These are phyloP conservation scores for Proterorhinus semilunaris DNA, from an alignment of 2,113 vertebrate species.

Conservation along the genomic window DNA sequence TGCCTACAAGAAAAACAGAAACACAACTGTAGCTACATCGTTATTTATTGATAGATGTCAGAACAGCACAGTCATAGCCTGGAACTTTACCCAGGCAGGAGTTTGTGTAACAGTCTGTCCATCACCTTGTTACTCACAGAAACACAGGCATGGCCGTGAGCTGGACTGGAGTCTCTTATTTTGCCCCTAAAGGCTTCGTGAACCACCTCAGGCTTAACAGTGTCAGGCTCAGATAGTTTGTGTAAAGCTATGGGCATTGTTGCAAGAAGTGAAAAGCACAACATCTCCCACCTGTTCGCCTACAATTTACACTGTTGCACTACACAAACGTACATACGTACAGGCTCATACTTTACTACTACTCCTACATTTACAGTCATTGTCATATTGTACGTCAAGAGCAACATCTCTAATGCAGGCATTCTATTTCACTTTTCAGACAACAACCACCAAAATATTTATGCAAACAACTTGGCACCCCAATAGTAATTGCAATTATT, in stretches of 20 bases:
- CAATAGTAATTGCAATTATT: too few species aligned
- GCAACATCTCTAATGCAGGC: too few species aligned
- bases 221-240: constrained; percentile 24
- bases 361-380: too few species aligned
- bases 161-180: neutral
- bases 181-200: constrained; percentile 31
- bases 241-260: constrained; percentile 11
- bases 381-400: too few species aligned
- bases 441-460: too few species aligned
- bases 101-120: neutral
- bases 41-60: constrained; percentile 2
- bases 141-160: constrained; percentile 3
- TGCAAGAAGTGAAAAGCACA: constrained; percentile 30
- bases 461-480: too few species aligned
- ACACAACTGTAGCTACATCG: neutral
- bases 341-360: too few species aligned
- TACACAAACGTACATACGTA: constrained; percentile 6
- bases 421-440: too few species aligned
- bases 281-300: constrained; percentile 28
- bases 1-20: neutral
- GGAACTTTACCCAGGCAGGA: neutral
- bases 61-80: constrained; percentile 5
- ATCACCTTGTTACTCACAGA: constrained; percentile 14
- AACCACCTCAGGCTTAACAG: constrained; percentile 34
- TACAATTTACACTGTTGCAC: constrained; percentile 1